phyloP scores from a whole-genome alignment of 1,140 invertebrate genomes.

The Calephelis nemesis region DNA sequence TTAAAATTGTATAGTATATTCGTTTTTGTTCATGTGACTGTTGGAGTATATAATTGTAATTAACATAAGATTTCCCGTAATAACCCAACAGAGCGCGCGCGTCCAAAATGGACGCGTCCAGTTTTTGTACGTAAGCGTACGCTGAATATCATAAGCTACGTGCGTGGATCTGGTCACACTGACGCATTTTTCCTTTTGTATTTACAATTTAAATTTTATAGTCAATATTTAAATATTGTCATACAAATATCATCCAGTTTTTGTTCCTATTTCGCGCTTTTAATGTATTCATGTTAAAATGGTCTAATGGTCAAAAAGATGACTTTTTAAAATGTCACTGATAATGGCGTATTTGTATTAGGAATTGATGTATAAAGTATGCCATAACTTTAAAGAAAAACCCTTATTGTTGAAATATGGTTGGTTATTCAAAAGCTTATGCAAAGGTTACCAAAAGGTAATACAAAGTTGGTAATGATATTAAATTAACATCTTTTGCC shows the following conservation, averaged over 20 bases:
- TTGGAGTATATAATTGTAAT: constrained; percentile 66
- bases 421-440: too few species aligned
- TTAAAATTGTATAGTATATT: constrained; percentile 70
- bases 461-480: too few species aligned
- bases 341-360: too few species aligned
- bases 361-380: too few species aligned
- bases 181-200: constrained; percentile 46
- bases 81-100: constrained; percentile 56
- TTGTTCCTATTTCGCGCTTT: too few species aligned
- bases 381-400: too few species aligned
- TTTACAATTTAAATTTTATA: constrained; percentile 18
- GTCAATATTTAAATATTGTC: not conserved
- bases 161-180: constrained; percentile 42
- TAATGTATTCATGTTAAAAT: too few species aligned
- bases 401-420: too few species aligned
- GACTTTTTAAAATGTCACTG: too few species aligned
- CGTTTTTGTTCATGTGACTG: constrained; percentile 55
- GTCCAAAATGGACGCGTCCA: constrained; percentile 52
- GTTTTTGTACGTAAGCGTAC: constrained; percentile 55
- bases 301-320: too few species aligned
- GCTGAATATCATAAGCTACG: constrained; percentile 67
- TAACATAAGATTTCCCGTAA: constrained; percentile 72
- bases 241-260: constrained; percentile 19
- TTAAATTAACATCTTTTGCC: too few species aligned
- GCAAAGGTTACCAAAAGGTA: too few species aligned